Evolutionary conservation across 2,888 invertebrate genomes (phyloP), one percentile per base, ranked within the genome.

Genomic region (Selenia dentaria): DNA sequence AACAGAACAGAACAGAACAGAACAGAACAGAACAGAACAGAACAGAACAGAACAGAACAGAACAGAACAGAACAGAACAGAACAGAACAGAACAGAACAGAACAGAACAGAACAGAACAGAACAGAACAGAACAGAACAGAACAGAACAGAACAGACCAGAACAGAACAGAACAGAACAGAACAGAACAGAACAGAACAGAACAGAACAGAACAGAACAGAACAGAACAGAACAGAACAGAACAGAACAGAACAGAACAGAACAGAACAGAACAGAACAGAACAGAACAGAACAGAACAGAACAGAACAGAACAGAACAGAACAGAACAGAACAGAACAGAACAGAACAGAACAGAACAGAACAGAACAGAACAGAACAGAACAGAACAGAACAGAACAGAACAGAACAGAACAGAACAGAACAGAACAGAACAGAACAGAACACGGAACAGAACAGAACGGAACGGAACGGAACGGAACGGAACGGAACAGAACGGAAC

Each of bases 371-470:
- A 24, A 24, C 8, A 24, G 24, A 24, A 24, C 8, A 24, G 24
- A 24, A 24, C 8, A 24, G 24, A 24, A 24, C 8, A 24, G 24
- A 24, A 24, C 8, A 24, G 24, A 24, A 24, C 8, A 24, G 24
- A 24, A 24, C 8, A 24, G 24, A 24, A 24, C 8, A 24, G 24
- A 24, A 24, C 8, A 24, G 24, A 24, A 24, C 8, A 24, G 34
- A 34, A 34, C 9, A 12, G 22, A 34, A 34, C 8, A 11, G 34
- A 24, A 34, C 8, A 14, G 31, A 14, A 31, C 5, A 31, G 5
- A 18, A 5, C 2, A 18, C 32, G 32, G 20, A 32, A 9, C 20
- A 5, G 8, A 20, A 18, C 10, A 20, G 32, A 32, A 18, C 20
- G 2, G 32, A 20, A 16, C 20, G 32, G 20, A 32, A 18, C 20